These are phyloP conservation scores for Sebastes hubbsi DNA, from an alignment of 2,797 vertebrate genomes.

Conservation along the genomic window DNA sequence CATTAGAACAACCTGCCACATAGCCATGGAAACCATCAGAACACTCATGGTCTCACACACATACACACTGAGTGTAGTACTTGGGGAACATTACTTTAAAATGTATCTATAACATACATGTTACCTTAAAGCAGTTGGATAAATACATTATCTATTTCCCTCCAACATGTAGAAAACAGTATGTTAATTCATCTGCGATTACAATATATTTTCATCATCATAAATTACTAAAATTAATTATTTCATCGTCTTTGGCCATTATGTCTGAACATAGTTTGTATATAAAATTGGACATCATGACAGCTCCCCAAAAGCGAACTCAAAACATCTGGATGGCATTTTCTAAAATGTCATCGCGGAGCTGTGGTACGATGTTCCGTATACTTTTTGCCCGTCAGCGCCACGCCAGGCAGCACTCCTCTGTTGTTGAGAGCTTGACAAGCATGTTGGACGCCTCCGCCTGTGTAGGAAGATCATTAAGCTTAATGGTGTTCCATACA, in stretches of 20 bases:
- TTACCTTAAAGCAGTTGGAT: neutral
- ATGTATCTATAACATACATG: neutral
- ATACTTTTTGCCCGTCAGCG: too few species aligned
- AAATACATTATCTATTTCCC: neutral
- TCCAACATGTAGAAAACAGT: neutral
- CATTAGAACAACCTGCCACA: slow-evolving; percentile 47
- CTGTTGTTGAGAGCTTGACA: too few species aligned
- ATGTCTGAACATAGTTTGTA: neutral
- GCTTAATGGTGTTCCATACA: too few species aligned
- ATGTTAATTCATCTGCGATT: neutral
- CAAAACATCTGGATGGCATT: too few species aligned
- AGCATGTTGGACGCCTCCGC: too few species aligned
- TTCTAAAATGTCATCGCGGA: too few species aligned
- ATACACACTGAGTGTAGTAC: neutral
- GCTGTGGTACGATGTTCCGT: too few species aligned
- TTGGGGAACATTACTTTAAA: neutral
- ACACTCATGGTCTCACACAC: neutral
- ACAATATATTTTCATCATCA: neutral
- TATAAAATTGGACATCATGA: too few species aligned
- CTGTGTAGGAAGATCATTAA: too few species aligned
- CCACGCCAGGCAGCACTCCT: too few species aligned
- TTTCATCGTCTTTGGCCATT: neutral
- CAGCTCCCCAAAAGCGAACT: too few species aligned
- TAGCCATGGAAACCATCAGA: slow-evolving; percentile 50
- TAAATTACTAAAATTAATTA: neutral